Percentiles rank a stretch among this genome's conserved stretches.
Evolutionary conservation across 2,797 vertebrate genomes (phyloP).

Genomic region (Lemur catta): DNA sequence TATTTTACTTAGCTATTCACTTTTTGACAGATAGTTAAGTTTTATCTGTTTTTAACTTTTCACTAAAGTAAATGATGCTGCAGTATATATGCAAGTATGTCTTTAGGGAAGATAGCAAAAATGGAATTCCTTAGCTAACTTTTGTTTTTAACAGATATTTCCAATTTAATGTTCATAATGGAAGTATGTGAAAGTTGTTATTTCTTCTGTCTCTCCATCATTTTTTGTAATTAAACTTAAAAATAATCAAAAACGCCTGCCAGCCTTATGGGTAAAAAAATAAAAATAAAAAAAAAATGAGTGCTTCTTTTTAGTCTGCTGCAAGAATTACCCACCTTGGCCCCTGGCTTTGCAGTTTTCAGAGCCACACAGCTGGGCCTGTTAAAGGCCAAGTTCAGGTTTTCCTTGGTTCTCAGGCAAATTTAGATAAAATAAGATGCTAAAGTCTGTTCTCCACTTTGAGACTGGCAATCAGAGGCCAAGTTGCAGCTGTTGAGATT

Average conservation of each 20-base stretch:
- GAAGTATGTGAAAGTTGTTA: background rate
- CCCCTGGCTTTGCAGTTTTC: fast-evolving
- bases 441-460: background rate
- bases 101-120: background rate
- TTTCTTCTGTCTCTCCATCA: background rate
- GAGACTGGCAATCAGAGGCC: background rate
- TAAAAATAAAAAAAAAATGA: background rate
- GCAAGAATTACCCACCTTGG: too few species aligned
- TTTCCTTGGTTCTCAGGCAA: background rate
- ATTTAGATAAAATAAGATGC: background rate
- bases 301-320: background rate
- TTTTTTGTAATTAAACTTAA: background rate
- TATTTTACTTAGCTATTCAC: background rate
- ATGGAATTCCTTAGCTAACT: background rate
- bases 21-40: background rate
- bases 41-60: background rate
- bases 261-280: background rate
- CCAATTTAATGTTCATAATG: background rate
- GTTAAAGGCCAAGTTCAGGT: background rate
- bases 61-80: background rate
- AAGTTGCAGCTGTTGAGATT: background rate
- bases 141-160: background rate
- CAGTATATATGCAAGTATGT: background rate
- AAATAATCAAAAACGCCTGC: background rate
- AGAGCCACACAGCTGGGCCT: background rate